Base-by-base conservation (phyloP, 2,113 vertebrate species). In the Gymnogyps californianus region DNA sequence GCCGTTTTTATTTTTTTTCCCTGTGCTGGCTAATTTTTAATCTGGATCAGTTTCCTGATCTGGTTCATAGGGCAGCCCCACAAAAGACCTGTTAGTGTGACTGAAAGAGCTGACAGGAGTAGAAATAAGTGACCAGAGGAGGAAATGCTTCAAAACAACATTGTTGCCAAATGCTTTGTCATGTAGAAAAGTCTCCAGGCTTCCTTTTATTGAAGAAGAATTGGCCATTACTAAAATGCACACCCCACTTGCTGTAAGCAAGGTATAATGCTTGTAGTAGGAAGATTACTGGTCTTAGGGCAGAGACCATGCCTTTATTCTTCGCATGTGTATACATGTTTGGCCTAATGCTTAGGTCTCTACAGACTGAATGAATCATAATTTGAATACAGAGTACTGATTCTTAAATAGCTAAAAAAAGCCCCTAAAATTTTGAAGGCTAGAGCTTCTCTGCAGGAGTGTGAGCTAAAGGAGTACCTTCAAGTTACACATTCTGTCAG, bases 151-250 rank as follows among this genome's bases (percentile, higher is more conserved):
- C 87, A 94, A 91, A 97, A 93, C 81, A 89, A 85, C 77, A 59
- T 79, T 87, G 95, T 91, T 91, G 93, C 96, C 95, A 96, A 96
- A 94, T 69, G 84, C 91, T 96, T 95, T 96, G 93, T 96, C 81
- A 95, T 94, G 91, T 91, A 96, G 96, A 96, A 94, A 95, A 93
- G 89, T 93, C 89, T 94, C 74, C 34, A 13, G 89, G 57, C 84
- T 89, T 97, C 87, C 65, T 92, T 95, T 95, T 96, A 89, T 93
- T 91, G 74, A 84, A 49, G 49, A 90, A 91, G 81, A 97, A 94
- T 89, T 89, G 83, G 36, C 65, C 34, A 42, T 87, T 93, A 69
- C 80, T 91, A 67, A 96, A 92, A 96, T 46, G 79, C 71, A 80
- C 67, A 70, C 46, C 55, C 79, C 0, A 0, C 51, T 90, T 62